Base-by-base conservation (phyloP, 1,140 invertebrate species). In the Pachypeltis micranthus region DNA sequence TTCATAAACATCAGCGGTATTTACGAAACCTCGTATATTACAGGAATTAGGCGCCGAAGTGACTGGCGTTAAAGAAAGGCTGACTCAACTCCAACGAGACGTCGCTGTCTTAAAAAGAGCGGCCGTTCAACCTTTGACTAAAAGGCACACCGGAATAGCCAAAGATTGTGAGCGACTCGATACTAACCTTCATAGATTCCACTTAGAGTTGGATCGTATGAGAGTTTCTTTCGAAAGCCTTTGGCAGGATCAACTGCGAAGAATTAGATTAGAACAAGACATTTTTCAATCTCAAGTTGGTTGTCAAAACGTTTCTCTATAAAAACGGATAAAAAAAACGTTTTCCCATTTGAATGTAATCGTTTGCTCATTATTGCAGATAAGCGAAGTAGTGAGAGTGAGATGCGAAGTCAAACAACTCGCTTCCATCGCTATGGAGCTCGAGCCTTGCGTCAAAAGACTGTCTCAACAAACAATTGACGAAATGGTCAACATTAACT, bases 241-340 rank as follows among this genome's bases (percentile, higher is more conserved):
- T 0, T 86, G 84, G 84, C 83, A 86, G 67, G 83, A 86, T 66
- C 83, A 85, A 67, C 70, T 85, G n/a, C 81, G 82, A 69, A 74
- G 83, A 62, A 79, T 86, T 65, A 78, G 83, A 60, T 76, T 84
- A 2, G 84, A 86, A 71, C 83, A 85, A 71, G 84, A 85, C 65
- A 83, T 85, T 39, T 83, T 83, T 67, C 80, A 82, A 67, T 77
- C 80, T 28, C 81, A 82, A 76, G 81, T 80, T 10, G 23, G 47
- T 51, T 10, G n/a, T n/a, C n/a, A n/a, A n/a, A n/a, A n/a, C n/a
- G n/a, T n/a, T n/a, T n/a, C n/a, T n/a, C n/a, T n/a, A n/a, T n/a
- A n/a, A n/a, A n/a, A n/a, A n/a, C n/a, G n/a, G n/a, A n/a, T n/a
- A n/a, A n/a, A n/a, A n/a, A n/a, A n/a, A n/a, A n/a, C n/a, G n/a